Evolutionary conservation across 2,113 vertebrate species (phyloP).

Genomic region (Ariopsis seemanni): DNA sequence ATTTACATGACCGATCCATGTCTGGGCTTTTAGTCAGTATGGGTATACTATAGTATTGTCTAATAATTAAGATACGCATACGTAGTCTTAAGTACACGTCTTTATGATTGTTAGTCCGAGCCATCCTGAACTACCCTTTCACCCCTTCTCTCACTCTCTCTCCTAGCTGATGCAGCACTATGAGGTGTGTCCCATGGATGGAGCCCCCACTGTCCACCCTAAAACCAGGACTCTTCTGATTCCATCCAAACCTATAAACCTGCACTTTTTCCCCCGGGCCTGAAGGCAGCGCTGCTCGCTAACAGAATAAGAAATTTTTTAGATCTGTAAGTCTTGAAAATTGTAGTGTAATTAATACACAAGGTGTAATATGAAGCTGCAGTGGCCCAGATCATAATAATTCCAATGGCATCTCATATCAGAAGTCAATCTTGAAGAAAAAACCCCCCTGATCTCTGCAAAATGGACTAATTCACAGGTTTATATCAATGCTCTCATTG

Average conservation of each 20-base stretch:
- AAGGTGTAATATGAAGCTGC: neutral
- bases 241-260: slow-evolving; percentile 66
- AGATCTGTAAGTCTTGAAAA: neutral
- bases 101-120: neutral
- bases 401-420: neutral
- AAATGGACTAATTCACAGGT: neutral
- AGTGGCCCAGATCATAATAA: neutral
- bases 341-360: no score
- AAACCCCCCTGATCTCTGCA: neutral
- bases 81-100: neutral
- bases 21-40: neutral
- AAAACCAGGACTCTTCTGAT: slow-evolving; percentile 74
- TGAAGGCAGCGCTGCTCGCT: slow-evolving; percentile 27
- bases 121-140: neutral
- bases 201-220: slow-evolving; percentile 49
- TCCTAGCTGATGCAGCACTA: slow-evolving; percentile 72
- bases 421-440: neutral
- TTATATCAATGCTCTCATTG: neutral
- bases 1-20: neutral
- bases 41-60: neutral
- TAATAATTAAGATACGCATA: neutral
- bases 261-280: slow-evolving; percentile 66
- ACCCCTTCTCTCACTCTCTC: neutral
- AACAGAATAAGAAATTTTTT: neutral
- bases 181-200: slow-evolving; percentile 57